Evolutionary conservation across 2,797 vertebrate species (phyloP).

Genomic region (Rhinoraja longicauda): DNA sequence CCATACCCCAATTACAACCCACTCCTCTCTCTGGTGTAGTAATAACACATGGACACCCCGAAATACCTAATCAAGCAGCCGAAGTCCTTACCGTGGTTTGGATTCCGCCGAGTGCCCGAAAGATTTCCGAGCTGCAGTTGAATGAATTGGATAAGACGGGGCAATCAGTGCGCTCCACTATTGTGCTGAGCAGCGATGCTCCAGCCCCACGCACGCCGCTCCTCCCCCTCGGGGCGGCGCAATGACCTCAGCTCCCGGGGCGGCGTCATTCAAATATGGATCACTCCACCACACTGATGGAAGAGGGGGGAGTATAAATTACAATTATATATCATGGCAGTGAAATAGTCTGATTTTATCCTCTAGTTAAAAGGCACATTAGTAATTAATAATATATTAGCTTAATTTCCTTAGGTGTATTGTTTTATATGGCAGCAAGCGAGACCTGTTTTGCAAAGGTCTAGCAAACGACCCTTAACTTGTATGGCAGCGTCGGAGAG

Average conservation of each 20-base stretch:
- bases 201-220: too few relatives aligned
- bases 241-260: not conserved
- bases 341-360: too few relatives aligned
- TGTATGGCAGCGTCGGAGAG: not conserved
- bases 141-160: too few relatives aligned
- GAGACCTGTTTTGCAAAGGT: too few relatives aligned
- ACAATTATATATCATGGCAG: too few relatives aligned
- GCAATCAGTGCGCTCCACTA: not conserved
- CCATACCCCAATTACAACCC: too few relatives aligned
- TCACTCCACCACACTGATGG: not conserved
- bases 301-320: not conserved
- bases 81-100: not conserved
- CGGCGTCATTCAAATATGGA: constrained; percentile 36
- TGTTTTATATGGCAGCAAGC: not conserved
- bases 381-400: not conserved
- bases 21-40: not conserved
- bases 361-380: not conserved
- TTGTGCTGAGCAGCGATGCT: not conserved
- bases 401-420: too few relatives aligned
- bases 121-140: not conserved
- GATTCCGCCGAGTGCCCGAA: not conserved
- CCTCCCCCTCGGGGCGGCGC: not conserved
- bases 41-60: not conserved
- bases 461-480: not conserved
- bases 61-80: too few relatives aligned